Percentiles rank a stretch among this genome's conserved stretches.
Evolutionary conservation across 2,797 vertebrate genomes (phyloP).

Genomic region (Chloroceryle amazona): DNA sequence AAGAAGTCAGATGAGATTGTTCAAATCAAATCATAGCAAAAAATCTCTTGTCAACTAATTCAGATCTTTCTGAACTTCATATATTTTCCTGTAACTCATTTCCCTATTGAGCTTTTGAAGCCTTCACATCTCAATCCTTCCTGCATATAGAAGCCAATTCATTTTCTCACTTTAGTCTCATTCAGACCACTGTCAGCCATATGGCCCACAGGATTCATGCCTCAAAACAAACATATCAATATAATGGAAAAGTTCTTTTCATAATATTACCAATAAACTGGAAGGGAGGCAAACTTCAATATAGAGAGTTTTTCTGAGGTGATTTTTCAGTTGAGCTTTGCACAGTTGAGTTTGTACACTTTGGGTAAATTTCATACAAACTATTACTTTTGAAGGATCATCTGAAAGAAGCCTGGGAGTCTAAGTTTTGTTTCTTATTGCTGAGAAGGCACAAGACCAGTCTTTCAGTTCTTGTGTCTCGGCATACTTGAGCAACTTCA

Average conservation of each 20-base stretch:
- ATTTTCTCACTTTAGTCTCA: neutral
- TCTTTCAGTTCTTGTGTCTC: neutral
- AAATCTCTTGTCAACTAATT: neutral
- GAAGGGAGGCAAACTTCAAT: neutral
- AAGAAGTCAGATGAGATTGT: neutral
- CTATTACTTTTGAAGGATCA: neutral
- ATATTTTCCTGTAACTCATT: neutral
- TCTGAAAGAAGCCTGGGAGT: neutral
- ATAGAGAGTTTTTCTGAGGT: neutral
- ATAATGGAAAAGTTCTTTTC: neutral
- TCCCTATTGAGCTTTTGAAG: neutral
- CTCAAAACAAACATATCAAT: neutral
- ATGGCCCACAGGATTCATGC: neutral
- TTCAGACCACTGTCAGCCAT: neutral
- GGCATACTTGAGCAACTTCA: neutral
- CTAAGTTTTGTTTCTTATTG: neutral
- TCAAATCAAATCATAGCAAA: conserved; percentile 11
- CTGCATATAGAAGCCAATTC: neutral
- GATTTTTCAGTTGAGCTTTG: neutral
- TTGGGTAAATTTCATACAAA: neutral
- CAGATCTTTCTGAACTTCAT: neutral
- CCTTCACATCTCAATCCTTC: neutral
- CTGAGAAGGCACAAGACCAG: neutral
- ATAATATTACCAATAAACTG: neutral
- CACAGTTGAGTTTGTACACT: accelerated